Conservation (phyloP, 92 coral and sea anemone species). For the Pocillopora meandrina region DNA sequence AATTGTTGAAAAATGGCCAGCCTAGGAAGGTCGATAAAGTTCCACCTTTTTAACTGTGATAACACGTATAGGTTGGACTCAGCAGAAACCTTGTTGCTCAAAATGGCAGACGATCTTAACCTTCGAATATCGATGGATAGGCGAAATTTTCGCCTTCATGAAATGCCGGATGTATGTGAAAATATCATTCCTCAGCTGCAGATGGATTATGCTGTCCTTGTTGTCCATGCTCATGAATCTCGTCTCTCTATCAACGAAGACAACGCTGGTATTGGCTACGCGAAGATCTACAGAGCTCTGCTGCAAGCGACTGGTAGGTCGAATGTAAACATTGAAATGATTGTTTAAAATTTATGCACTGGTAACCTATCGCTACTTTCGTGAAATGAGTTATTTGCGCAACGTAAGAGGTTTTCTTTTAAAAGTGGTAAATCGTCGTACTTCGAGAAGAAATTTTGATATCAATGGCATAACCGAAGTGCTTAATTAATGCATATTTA, state of each 20-base stretch:
- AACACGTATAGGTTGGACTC: conserved; percentile 55
- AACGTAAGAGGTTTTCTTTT: too few species aligned
- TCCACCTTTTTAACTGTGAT: conserved; percentile 84
- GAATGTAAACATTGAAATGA: not conserved
- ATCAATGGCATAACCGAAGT: too few species aligned
- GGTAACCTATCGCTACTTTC: not conserved
- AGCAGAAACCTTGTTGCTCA: conserved; percentile 52
- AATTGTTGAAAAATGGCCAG: not conserved
- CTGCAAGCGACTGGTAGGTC: conserved; percentile 45
- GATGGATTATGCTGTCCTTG: conserved; percentile 61
- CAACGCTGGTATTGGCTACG: conserved; percentile 58
- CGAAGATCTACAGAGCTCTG: conserved; percentile 51
- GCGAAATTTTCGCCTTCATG: conserved; percentile 46
- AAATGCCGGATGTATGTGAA: conserved; percentile 44
- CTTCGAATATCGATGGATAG: conserved; percentile 10
- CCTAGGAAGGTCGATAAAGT: not conserved
- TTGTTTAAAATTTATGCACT: not conserved
- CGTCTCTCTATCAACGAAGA: conserved; percentile 61
- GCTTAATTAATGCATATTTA: too few species aligned
- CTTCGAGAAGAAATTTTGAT: too few species aligned
- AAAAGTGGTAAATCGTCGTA: too few species aligned
- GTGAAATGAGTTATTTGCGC: not conserved
- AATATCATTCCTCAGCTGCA: not conserved
- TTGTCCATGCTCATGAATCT: conserved; percentile 69
- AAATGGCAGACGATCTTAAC: conserved; percentile 24